Conservation (phyloP, 2,113 vertebrate genomes). For the Cephalopterus ornatus region DNA sequence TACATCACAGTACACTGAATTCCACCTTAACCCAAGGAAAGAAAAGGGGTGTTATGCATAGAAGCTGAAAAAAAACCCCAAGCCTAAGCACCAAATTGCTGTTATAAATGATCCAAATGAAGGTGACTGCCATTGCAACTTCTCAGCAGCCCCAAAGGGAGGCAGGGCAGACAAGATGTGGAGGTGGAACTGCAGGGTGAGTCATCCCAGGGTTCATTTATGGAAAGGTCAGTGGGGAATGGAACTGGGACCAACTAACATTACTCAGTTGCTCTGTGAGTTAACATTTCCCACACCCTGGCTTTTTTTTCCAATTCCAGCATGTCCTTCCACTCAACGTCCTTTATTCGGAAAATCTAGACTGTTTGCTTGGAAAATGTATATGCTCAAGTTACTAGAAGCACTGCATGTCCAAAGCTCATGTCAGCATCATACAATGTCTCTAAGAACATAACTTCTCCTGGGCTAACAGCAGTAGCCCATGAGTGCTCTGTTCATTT, state of each 20-base stretch:
- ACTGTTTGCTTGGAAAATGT: constrained; percentile 21
- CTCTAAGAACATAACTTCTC: background rate
- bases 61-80: background rate
- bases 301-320: background rate
- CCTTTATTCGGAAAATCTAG: constrained; percentile 47
- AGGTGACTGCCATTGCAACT: background rate
- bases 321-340: background rate
- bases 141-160: background rate
- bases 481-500: background rate
- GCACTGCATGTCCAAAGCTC: background rate
- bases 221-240: constrained; percentile 33
- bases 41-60: background rate
- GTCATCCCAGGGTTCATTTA: background rate
- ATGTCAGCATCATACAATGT: background rate
- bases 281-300: constrained; percentile 43
- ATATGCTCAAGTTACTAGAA: constrained; percentile 25
- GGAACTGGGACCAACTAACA: constrained; percentile 17
- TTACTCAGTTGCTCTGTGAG: constrained; percentile 55
- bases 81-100: background rate
- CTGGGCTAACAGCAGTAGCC: background rate
- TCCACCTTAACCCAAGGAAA: background rate
- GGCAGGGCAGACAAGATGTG: background rate
- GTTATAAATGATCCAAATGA: background rate
- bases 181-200: constrained; percentile 17
- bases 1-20: background rate